These are phyloP conservation scores for Cydia splendana DNA, from an alignment of 1,140 invertebrate genomes.

Conservation along the genomic window DNA sequence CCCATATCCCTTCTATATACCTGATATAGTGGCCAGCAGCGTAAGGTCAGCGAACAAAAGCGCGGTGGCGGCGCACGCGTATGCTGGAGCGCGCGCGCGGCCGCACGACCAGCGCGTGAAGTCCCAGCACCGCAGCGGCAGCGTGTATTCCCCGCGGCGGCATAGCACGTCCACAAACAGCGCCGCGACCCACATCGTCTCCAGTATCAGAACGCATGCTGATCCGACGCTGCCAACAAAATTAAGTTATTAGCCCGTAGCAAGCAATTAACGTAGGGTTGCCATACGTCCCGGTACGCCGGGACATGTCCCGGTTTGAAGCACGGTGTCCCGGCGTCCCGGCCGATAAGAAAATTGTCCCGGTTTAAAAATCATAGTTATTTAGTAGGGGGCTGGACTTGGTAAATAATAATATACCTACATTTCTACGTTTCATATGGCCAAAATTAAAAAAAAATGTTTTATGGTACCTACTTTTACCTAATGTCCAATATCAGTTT, in stretches of 20 bases:
- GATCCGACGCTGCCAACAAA: slow-evolving; percentile 56
- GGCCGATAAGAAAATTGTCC: too few relatives aligned
- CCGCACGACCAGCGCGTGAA: slow-evolving; percentile 71
- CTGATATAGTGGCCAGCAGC: slow-evolving; percentile 62
- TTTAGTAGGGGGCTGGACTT: too few relatives aligned
- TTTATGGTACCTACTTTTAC: too few relatives aligned
- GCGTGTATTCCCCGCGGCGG: slow-evolving; percentile 67
- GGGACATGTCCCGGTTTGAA: too few relatives aligned
- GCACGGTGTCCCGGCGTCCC: too few relatives aligned
- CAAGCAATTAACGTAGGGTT: too few relatives aligned
- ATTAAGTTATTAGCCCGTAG: background rate
- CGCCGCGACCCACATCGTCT: slow-evolving; percentile 76
- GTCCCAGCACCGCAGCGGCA: slow-evolving; percentile 71
- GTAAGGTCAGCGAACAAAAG: slow-evolving; percentile 66
- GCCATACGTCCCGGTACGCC: too few relatives aligned
- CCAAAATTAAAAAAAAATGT: too few relatives aligned
- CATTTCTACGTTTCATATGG: too few relatives aligned
- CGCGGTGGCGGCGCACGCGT: slow-evolving; percentile 69
- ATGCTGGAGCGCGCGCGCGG: slow-evolving; percentile 65
- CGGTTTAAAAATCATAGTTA: too few relatives aligned
- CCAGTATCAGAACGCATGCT: slow-evolving; percentile 60
- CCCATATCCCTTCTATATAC: slow-evolving; percentile 40
- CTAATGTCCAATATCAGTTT: too few relatives aligned
- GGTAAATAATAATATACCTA: too few relatives aligned
- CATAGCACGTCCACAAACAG: slow-evolving; percentile 70